Evolutionary conservation across 2,888 invertebrate genomes (phyloP).

Genomic region (Chrysodeixis includens): DNA sequence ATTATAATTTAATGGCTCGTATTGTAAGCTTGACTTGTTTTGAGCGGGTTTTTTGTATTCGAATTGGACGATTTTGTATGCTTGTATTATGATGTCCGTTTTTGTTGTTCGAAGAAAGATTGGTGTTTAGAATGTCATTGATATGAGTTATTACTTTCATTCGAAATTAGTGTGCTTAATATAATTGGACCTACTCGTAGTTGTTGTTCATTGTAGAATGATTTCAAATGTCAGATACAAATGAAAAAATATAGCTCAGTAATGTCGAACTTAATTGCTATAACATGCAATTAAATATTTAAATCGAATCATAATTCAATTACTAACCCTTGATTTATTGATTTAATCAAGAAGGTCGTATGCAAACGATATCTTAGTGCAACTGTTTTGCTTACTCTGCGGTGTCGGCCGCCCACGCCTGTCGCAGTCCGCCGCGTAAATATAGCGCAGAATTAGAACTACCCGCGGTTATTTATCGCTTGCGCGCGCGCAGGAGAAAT

Average conservation of each 20-base stretch:
- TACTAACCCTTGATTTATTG: slow-evolving; percentile 43
- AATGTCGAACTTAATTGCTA: slow-evolving; percentile 17
- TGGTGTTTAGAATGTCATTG: not conserved
- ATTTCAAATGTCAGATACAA: no score
- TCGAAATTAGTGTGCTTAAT: not conserved
- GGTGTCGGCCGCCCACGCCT: slow-evolving; percentile 74
- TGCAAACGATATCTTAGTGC: slow-evolving; percentile 67
- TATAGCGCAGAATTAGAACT: slow-evolving; percentile 85
- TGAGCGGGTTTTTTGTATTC: slow-evolving; percentile 39
- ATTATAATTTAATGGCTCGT: slow-evolving; percentile 51
- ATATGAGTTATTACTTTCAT: slow-evolving; percentile 1
- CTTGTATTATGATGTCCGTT: slow-evolving; percentile 16
- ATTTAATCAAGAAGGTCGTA: slow-evolving; percentile 47
- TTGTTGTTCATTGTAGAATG: not conserved
- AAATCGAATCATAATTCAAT: slow-evolving; percentile 41
- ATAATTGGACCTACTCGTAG: not conserved
- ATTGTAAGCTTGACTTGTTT: slow-evolving; percentile 46
- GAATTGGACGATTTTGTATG: slow-evolving; percentile 12
- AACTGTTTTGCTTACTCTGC: slow-evolving; percentile 74
- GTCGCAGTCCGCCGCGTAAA: slow-evolving; percentile 77
- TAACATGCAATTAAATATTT: slow-evolving; percentile 43
- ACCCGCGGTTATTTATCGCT: slow-evolving; percentile 83
- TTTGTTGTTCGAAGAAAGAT: slow-evolving; percentile 23
- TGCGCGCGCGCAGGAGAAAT: slow-evolving; percentile 66
- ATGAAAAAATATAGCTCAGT: not conserved